Conservation (phyloP, 2,888 invertebrate species). For the Dicyrtomina minuta region DNA sequence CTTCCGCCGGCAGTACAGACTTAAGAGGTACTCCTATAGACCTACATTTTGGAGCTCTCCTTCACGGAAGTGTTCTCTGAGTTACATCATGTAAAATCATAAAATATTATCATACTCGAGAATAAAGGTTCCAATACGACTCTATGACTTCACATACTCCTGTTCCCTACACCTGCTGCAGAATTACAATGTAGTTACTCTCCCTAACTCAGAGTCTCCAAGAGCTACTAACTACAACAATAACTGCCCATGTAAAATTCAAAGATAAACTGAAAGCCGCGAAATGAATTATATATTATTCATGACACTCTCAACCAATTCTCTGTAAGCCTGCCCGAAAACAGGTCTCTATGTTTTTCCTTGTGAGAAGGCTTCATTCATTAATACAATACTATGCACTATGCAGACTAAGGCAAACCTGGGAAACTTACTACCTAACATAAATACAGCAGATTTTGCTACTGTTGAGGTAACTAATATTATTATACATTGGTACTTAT, state of each 20-base stretch:
- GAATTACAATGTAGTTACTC: background rate
- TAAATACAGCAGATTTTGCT: too few relatives aligned
- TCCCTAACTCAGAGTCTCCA: background rate
- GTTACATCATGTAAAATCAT: too few relatives aligned
- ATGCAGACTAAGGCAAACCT: background rate
- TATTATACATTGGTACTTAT: too few relatives aligned
- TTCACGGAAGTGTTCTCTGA: too few relatives aligned
- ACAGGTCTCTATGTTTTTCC: background rate
- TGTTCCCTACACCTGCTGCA: background rate
- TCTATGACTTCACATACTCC: background rate
- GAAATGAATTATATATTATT: constrained; percentile 20
- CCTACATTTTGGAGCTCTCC: too few relatives aligned
- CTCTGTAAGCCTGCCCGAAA: too few relatives aligned
- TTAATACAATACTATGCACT: background rate
- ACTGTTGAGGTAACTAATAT: too few relatives aligned
- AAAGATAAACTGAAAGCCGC: background rate
- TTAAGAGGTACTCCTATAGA: too few relatives aligned
- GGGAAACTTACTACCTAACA: too few relatives aligned
- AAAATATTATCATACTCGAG: too few relatives aligned
- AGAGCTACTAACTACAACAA: background rate
- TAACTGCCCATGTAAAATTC: background rate
- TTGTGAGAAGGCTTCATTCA: too few relatives aligned
- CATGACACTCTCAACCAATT: constrained; percentile 2
- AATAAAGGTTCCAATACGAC: background rate
- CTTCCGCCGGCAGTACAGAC: too few relatives aligned